Evolutionary conservation across 2,888 invertebrate species (phyloP), one percentile per base, ranked within the genome.

Genomic region (Harpagoxenus sublaevis): DNA sequence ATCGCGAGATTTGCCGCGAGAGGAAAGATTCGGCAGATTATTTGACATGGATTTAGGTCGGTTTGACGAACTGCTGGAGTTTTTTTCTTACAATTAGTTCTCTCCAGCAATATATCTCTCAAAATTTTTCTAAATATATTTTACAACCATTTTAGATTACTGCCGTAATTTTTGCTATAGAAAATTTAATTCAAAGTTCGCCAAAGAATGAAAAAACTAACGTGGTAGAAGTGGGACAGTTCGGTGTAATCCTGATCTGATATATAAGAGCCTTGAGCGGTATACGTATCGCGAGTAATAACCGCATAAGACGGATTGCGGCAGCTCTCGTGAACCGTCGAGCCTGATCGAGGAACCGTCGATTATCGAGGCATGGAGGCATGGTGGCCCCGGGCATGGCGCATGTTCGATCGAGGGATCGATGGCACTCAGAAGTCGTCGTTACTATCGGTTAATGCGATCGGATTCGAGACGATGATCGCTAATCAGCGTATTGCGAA

Each of bases 361-460:
- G 79, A 81, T 73, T 71, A 81, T 81, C 60, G 68, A 12, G 42
- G 28, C 65, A 39, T 8, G 65, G 68, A 12, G 42, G 28, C 65
- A 39, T 8, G 65, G 48, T 60, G 57, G 70, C 83, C 48, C 8
- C 60, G 57, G 78, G 78, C 83, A 48, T 28, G 75, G 31, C 55
- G 51, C 78, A 70, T 42, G 79, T 51, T 71, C 60, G 48, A 68
- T 39, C 74, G 57, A 18, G 12, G 35, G 55, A 85, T 73, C 68
- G 51, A 53, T 79, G 51, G 42, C 82, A 65, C 9, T 66, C 63
- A 15, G 75, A 53, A 68, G 28, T 78, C 73, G 18, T 70, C 53
- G 57, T 62, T 48, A 18, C 65, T 75, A 83, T 85, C 84, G 65
- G 70, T 84, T 83, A 84, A 71, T 78, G 45, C 70, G 77, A 83